Evolutionary conservation across 2,888 invertebrate species (phyloP), one percentile per base, ranked within the genome.

Genomic region (Nipponacmea schrenckii): DNA sequence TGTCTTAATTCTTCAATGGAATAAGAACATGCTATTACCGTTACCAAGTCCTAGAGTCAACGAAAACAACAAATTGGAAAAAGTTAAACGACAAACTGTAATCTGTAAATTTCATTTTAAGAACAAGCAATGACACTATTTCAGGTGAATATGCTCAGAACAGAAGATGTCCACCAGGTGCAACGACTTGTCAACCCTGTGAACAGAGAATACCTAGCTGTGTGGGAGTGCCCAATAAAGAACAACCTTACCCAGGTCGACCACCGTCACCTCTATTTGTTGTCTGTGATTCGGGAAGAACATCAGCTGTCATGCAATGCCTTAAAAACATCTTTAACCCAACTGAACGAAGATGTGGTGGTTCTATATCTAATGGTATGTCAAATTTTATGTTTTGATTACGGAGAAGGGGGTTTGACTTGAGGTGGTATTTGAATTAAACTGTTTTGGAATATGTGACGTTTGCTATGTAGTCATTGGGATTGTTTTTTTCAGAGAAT

Each of bases 131-230:
- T 39, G 39, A 5, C 10, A 10, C 10, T 39, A 5, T 63, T 76
- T n/a, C 65, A 79, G 79, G 79, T 70, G 68, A 78, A 68, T 79
- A 79, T 67, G 79, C 78, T 31, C 75, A 74, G n/a, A 77, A 78
- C 64, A 27, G 77, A 24, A 20, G 65, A 26, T 79, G 79, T 56
- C 64, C 63, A 3, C 46, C 64, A 5, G 50, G 62, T 5, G 74
- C 72, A 64, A n/a, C 64, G 8, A 69, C 70, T n/a, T 82, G 82
- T 50, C 71, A 75, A 4, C 75, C 78, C n/a, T 82, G 82, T 70
- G 69, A 74, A 45, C 70, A 74, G 20, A 66, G 70, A 12, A 70
- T 76, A 69, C 76, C 76, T 5, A 56, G 56, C 56, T 56, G 56
- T 56, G 56, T 56, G 20, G 56, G 56, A 12, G 24, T 56, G 20